These are phyloP conservation scores for Onthophagus taurus DNA, from an alignment of 1,140 invertebrate genomes.

Conservation along the genomic window DNA sequence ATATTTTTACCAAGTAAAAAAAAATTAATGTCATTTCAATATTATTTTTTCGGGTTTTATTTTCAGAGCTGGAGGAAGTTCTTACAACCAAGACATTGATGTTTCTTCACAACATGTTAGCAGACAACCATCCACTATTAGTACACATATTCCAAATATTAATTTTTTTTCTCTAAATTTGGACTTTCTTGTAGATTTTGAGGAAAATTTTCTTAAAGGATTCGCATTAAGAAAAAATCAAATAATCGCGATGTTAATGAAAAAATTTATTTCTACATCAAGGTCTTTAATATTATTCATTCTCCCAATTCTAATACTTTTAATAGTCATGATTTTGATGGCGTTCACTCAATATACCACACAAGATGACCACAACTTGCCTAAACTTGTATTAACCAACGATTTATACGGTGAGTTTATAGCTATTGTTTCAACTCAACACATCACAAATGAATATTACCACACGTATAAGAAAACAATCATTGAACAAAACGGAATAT, in stretches of 20 bases:
- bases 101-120: background rate
- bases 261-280: conserved; percentile 46
- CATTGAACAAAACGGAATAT: no score
- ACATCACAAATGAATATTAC: no score
- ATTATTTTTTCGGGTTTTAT: conserved; percentile 12
- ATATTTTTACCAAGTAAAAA: conserved; percentile 77
- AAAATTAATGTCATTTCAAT: conserved; percentile 1
- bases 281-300: conserved; percentile 45
- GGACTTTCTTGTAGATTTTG: background rate
- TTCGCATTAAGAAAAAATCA: conserved; percentile 45
- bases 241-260: conserved; percentile 52
- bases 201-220: conserved; percentile 27
- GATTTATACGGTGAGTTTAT: conserved; percentile 25
- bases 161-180: background rate
- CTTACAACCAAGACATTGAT: background rate
- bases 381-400: conserved; percentile 34
- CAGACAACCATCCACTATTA: background rate
- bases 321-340: conserved; percentile 49
- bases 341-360: conserved; percentile 30
- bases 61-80: conserved; percentile 38
- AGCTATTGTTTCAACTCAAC: conserved; percentile 34
- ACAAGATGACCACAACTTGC: conserved; percentile 38
- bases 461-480: no score
- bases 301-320: conserved; percentile 48
- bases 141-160: no score